Evolutionary conservation across 1,140 invertebrate genomes (phyloP), one percentile per base, ranked within the genome.

Genomic region (Drosophila kanapiae): DNA sequence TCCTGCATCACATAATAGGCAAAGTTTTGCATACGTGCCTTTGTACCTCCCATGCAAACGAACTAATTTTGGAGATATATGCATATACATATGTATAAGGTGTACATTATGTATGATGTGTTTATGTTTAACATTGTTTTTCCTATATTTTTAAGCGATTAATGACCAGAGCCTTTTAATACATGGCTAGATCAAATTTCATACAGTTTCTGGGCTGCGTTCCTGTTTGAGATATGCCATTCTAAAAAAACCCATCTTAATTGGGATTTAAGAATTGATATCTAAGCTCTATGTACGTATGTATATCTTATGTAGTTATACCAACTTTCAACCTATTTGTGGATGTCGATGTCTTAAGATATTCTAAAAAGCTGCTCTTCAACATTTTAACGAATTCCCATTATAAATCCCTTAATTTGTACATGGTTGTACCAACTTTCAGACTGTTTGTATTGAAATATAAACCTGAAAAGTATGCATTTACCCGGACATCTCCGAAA

Each of bases 401-500:
- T 8, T 23, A 3, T 27, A 0, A 7, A 11, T 6, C 1, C 9
- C 43, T 47, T 23, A 45, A 13, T n/a, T n/a, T n/a, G n/a, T 47
- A 16, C 14, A n/a, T 42, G 38, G 14, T 7, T 4, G 8, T 40
- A 40, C 38, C 38, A 40, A 40, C 38, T 40, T 40, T 40, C 6
- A n/a, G 13, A 40, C 4, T n/a, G 6, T 40, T 7, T 2, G 7
- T 7, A 6, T 23, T 23, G 23, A 11, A 11, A 27, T 49, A 5
- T 13, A 14, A 33, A 1, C 14, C 16, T 11, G 1, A 27, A 40
- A 23, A n/a, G 8, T 5, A 14, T 37, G 1, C 8, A 72, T 86
- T 70, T 64, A 88, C 85, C 51, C 78, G 75, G 6, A 88, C 85
- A 71, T 88, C 85, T 2, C 85, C 85, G 35, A 88, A 88, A 0